Base-by-base conservation (phyloP, 64 coral and sea anemone genomes). In the Porites lutea region DNA sequence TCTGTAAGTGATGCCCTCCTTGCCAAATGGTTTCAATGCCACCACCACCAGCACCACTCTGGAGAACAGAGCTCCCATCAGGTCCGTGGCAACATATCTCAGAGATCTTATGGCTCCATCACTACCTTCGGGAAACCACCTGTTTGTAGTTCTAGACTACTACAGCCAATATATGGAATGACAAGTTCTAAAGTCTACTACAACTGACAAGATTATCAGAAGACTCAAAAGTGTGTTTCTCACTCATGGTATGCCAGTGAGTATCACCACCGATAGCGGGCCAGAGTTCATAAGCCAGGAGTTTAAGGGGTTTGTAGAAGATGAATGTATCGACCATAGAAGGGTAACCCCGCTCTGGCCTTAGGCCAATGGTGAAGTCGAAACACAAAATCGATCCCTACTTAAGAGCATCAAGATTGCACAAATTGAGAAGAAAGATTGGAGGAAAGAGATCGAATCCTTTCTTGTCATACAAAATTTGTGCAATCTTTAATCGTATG, bases 301-400 rank as follows among this genome's bases (percentile, higher is more conserved):
- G 23, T 88, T 88, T 11, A 6, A 54, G 50, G 55, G 12, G 3
- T 88, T 19, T 22, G 12, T 55, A 7, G 37, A 59, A 13, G 12
- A 75, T 37, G 52, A 89, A 51, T 51, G 74, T 6, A 62, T 89
- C 37, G 2, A 49, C 3, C 87, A 89, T 65, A 20, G n/a, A 13
- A 15, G 2, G 16, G 65, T 27, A 4, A 89, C 87, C 59, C 4
- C 71, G 3, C 43, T 61, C 3, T 89, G 68, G 86, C 86, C 86
- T 23, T 50, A 88, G 58, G 66, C 86, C 15, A 88, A 74, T 74
- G 68, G 86, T 11, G 87, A 77, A 52, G 54, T 89, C 21, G 87
- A 89, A 19, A 63, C 72, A 20, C 87, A 89, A 19, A 89, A 89
- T 55, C 46, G 14, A 19, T 44, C 50, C 11, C 8, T 88, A 7